Evolutionary conservation across 2,888 invertebrate species (phyloP), one percentile per base, ranked within the genome.

Genomic region (Camponotus fellah): DNA sequence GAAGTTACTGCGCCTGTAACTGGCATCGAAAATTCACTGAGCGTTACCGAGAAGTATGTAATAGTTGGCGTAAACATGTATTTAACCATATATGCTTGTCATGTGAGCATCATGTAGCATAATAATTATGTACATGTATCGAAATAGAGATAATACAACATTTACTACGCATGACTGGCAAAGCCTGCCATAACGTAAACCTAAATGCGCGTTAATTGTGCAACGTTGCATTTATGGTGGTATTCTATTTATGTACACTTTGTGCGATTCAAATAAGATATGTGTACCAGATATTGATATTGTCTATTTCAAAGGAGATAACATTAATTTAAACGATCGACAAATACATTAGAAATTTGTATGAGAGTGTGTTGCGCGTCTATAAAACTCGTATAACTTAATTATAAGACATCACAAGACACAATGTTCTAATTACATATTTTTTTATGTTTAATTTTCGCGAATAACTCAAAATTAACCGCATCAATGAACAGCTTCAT

Each of bases 61-160:
- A 53, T 21, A 17, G 49, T 6, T 32, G 3, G 46, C 37, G 40
- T 37, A 53, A 49, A 65, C 40, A 10, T 40, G 12, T 6, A 14
- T 65, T 49, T 65, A 37, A 37, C 49, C 21, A 14, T 37, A 65
- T 53, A 26, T 46, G 37, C 66, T 53, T 66, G 26, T 66, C 66
- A 53, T 2, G 37, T 17, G 37, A 53, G 49, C 66, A 76, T 66
- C 53, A 66, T 26, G 17, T 6, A 9, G 21, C 37, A 4, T 49
- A 34, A 5, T 75, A 65, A 76, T 76, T n/a, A 75, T 34, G 74
- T 53, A 53, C 32, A 62, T 64, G 64, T 64, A 76, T 76, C 49
- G 34, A 76, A 76, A 49, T 76, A 66, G 76, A 53, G 14, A 66
- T 53, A 76, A 65, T 76, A 17, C 53, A 66, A 66, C 37, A 49